phyloP scores from a whole-genome alignment of 2,113 vertebrate species.

The Brevimyrus niger region DNA sequence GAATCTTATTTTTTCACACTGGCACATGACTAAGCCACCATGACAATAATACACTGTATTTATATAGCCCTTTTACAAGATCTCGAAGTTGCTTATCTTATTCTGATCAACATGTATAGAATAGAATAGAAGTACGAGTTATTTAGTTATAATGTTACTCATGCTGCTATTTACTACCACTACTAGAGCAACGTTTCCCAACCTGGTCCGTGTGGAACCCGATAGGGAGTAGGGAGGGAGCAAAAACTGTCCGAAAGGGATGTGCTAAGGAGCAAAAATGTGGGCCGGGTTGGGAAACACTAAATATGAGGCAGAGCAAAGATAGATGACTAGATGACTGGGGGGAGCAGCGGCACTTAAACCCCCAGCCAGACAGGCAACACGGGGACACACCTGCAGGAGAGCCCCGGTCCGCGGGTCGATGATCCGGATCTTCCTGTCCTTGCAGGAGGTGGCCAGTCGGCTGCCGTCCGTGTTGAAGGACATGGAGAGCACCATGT shows the following conservation, averaged over 20 bases:
- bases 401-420: conserved; percentile 68
- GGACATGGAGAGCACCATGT: conserved; percentile 85
- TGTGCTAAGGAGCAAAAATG: neutral
- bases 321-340: neutral
- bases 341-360: neutral
- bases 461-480: conserved; percentile 82
- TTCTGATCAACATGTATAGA: neutral
- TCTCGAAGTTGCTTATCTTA: too few relatives aligned
- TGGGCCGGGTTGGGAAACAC: neutral
- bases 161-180: neutral
- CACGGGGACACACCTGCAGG: conserved; percentile 57
- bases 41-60: neutral
- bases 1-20: neutral
- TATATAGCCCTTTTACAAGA: too few relatives aligned
- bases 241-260: too few relatives aligned
- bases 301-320: neutral
- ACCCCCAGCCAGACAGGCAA: neutral
- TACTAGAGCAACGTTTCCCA: neutral
- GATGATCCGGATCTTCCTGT: conserved; percentile 75
- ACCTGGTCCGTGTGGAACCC: neutral
- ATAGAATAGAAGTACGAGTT: neutral
- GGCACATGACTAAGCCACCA: neutral
- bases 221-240: neutral
- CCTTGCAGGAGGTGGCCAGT: conserved; percentile 81
- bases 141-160: neutral